Base-by-base conservation (phyloP, 1,140 invertebrate species). In the Leptopilina clavipes region DNA sequence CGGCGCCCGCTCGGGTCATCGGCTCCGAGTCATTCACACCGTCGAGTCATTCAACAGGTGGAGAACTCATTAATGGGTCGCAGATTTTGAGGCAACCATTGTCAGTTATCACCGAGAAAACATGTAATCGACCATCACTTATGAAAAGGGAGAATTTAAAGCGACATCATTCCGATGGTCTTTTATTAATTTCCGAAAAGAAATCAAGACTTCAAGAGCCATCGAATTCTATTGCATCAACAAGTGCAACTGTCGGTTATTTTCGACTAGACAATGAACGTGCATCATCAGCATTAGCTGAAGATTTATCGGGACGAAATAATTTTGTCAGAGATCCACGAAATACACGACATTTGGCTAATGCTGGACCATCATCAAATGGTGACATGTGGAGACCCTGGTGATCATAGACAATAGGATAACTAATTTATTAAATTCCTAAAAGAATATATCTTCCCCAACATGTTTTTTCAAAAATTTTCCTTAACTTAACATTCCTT, bases 321-420 rank as follows among this genome's bases (percentile, higher is more conserved):
- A 81, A 84, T 76, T 74, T 81, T 17, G 73, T 56, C 70, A 83
- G 74, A 18, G 37, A 10, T 77, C 79, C 7, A 76, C 65, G 52
- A 70, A 77, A 79, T 31, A 73, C 78, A 14, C 73, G 73, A 70
- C 77, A 78, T 12, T 82, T 82, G 81, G 76, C 83, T 59, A 76
- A 83, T 77, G 77, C 86, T 73, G 78, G 84, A 73, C 81, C 88
- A 40, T 84, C 87, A 14, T 84, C 87, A 14, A 86, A 88, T 70
- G 86, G 87, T 6, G 90, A 91, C 74, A 91, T 91, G 91, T 91
- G 91, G 91, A 84, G 91, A 72, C 91, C 91, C 0, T 91, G 91
- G 91, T 91, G 81, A 90, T 83, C 77, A 48, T 8, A 40, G 3
- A 40, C 37, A 40, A 40, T 40, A 3, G 11, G 8, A 59, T 59